Percentiles rank a stretch among this genome's conserved stretches.
Evolutionary conservation across 2,113 vertebrate species (phyloP).

Genomic region (Etia nguti): DNA sequence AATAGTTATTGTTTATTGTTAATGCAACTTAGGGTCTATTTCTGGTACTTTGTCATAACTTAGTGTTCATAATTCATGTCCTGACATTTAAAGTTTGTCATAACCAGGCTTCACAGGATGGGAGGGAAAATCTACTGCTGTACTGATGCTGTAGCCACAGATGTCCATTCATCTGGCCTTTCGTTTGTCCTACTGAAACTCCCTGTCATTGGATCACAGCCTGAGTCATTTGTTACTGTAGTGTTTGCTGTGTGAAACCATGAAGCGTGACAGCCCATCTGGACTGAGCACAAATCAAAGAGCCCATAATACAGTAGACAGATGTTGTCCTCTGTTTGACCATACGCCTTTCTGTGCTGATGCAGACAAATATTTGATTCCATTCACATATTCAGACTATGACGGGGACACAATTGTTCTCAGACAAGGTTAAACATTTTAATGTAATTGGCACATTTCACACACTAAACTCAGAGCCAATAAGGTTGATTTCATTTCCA

Average conservation of each 20-base stretch:
- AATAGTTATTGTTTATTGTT: background rate
- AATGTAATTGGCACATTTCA: conserved; percentile 22
- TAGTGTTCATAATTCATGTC: background rate
- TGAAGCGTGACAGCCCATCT: conserved; percentile 53
- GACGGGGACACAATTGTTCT: background rate
- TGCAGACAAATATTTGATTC: conserved; percentile 32
- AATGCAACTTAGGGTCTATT: background rate
- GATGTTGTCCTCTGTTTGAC: conserved; percentile 48
- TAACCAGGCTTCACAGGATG: background rate
- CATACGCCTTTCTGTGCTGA: background rate
- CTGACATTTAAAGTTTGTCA: conserved; percentile 22
- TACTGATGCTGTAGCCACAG: background rate
- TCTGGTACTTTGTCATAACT: background rate
- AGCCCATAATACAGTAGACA: conserved; percentile 44
- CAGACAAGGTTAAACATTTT: conserved; percentile 35
- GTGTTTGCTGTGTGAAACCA: conserved; percentile 28
- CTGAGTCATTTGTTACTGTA: conserved; percentile 53
- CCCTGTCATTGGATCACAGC: conserved; percentile 41
- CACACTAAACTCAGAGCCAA: background rate
- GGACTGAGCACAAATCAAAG: conserved; percentile 59
- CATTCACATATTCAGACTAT: background rate
- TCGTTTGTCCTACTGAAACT: conserved; percentile 42
- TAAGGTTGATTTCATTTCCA: conserved; percentile 4
- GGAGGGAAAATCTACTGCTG: background rate
- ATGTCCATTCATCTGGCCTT: conserved; percentile 43